phyloP scores from a whole-genome alignment of 2,888 invertebrate genomes.

The Cerceris ruficornis region DNA sequence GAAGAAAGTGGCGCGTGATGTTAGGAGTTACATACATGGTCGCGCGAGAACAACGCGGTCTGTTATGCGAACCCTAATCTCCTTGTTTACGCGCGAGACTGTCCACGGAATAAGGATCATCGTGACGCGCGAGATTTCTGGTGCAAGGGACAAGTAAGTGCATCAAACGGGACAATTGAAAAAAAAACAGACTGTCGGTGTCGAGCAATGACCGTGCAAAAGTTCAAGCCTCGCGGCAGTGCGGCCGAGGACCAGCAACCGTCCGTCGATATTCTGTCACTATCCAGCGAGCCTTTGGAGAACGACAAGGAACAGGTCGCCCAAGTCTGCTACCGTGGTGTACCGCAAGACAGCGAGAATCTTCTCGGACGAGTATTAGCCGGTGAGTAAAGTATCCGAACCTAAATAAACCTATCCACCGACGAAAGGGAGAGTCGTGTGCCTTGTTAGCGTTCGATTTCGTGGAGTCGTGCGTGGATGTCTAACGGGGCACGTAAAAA shows the following conservation, averaged over 20 bases:
- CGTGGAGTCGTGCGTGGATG: not conserved
- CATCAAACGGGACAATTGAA: not conserved
- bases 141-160: not conserved
- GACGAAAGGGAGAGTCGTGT: conserved; percentile 40
- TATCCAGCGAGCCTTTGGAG: conserved; percentile 71
- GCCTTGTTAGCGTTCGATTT: not conserved
- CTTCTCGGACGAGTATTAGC: conserved; percentile 84
- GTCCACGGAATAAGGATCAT: too few relatives aligned
- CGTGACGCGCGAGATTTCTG: conserved; percentile 1
- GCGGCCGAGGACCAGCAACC: conserved; percentile 74
- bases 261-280: conserved; percentile 75
- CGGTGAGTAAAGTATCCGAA: conserved; percentile 80
- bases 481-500: conserved; percentile 29
- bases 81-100: too few relatives aligned
- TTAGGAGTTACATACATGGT: not conserved
- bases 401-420: not conserved
- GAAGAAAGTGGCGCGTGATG: too few relatives aligned
- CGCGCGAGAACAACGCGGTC: not conserved
- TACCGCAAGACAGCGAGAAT: conserved; percentile 82
- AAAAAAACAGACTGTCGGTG: conserved; percentile 10
- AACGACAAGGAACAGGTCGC: conserved; percentile 74
- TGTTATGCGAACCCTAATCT: too few relatives aligned
- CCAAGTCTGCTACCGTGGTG: conserved; percentile 64
- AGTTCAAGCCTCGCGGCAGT: conserved; percentile 83
- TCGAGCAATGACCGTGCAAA: conserved; percentile 83